These are phyloP conservation scores for Montipora sp. DNA, from an alignment of 64 coral and sea anemone species.

Conservation along the genomic window DNA sequence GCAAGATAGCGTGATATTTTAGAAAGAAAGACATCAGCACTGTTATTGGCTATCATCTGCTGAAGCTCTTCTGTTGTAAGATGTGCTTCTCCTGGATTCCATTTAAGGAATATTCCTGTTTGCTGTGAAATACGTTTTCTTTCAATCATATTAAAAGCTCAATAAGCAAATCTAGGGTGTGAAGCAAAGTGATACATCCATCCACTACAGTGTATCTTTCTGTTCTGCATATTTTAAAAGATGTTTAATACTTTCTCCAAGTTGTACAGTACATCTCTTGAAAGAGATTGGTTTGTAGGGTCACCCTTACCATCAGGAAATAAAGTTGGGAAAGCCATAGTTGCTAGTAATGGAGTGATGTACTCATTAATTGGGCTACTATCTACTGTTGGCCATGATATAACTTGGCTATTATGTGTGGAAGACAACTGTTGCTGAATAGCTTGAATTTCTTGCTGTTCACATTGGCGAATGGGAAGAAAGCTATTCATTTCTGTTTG, in stretches of 20 bases:
- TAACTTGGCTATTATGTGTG: conserved; percentile 3
- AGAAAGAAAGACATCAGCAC: too few relatives aligned
- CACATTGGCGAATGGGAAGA: conserved; percentile 27
- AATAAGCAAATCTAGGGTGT: conserved; percentile 44
- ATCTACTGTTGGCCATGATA: too few relatives aligned
- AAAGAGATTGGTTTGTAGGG: conserved; percentile 32
- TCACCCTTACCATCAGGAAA: conserved; percentile 66
- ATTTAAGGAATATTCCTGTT: too few relatives aligned
- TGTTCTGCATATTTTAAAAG: conserved; percentile 48
- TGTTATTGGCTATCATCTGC: too few relatives aligned
- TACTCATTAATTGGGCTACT: conserved; percentile 47
- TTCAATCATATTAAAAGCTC: not conserved
- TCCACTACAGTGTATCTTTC: not conserved
- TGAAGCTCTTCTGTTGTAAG: too few relatives aligned
- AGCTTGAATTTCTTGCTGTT: conserved; percentile 47
- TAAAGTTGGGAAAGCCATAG: conserved; percentile 66
- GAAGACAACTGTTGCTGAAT: conserved; percentile 15
- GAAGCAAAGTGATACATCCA: conserved; percentile 50
- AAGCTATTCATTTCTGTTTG: conserved; percentile 47
- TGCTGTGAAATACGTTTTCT: conserved; percentile 2
- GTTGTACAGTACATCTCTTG: conserved; percentile 4
- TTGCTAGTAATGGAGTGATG: too few relatives aligned
- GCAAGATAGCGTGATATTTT: too few relatives aligned
- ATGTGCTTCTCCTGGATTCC: too few relatives aligned
- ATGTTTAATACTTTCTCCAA: conserved; percentile 48